A percentile compares a stretch with the other conserved stretches of the same genome.
These are phyloP conservation scores for Percopsis transmontana DNA, from an alignment of 2,113 vertebrate genomes.

Conservation along the genomic window DNA sequence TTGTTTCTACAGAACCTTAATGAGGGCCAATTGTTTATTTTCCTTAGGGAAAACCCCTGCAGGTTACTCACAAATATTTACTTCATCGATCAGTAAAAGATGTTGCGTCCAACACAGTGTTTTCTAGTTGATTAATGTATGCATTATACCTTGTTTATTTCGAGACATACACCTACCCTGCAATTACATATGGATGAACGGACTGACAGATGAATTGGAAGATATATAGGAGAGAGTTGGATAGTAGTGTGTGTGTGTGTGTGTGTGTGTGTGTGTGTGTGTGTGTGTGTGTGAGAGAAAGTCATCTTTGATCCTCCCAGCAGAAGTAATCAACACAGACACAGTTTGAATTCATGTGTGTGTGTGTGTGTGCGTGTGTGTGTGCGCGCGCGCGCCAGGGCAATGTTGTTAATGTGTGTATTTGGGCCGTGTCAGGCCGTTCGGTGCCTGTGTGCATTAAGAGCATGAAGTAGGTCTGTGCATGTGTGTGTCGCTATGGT, in stretches of 20 bases:
- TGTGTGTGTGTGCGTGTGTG: constrained; percentile 2
- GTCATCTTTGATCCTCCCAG: constrained; percentile 79
- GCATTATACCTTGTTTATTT: no score
- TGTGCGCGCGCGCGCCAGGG: neutral
- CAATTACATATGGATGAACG: constrained; percentile 16
- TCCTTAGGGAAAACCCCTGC: no score
- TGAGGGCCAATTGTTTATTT: no score
- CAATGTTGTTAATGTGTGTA: neutral
- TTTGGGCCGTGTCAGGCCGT: no score
- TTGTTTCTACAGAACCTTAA: no score
- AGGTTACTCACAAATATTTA: no score
- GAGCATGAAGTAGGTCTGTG: neutral
- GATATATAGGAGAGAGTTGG: constrained; percentile 40
- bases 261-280: constrained; percentile 15
- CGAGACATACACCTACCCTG: no score
- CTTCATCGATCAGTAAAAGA: no score
- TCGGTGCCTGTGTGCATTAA: neutral
- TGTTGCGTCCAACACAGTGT: no score
- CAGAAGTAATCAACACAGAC: constrained; percentile 84
- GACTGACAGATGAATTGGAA: constrained; percentile 44
- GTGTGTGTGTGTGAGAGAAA: constrained; percentile 24
- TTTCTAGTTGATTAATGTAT: no score
- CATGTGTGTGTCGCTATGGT: neutral
- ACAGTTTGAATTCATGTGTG: constrained; percentile 30
- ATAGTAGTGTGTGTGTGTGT: constrained; percentile 28